These are phyloP conservation scores for Eupithecia subfuscata DNA, from an alignment of 2,888 invertebrate species.

Conservation along the genomic window DNA sequence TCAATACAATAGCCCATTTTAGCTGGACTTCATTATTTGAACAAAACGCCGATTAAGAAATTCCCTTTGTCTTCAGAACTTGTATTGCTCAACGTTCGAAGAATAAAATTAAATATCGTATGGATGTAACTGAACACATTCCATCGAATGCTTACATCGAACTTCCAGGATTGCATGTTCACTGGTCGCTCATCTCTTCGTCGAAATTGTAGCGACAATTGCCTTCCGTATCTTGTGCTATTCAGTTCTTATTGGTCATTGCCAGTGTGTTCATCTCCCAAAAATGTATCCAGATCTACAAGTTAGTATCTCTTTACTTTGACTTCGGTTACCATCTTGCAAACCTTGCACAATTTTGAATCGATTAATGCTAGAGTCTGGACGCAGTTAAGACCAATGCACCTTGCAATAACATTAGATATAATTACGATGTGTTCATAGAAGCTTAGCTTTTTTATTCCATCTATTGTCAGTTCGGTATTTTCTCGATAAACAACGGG, in stretches of 20 bases:
- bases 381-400: constrained; percentile 50
- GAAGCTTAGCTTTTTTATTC: constrained; percentile 61
- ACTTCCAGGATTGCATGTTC: constrained; percentile 69
- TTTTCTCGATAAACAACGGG: constrained; percentile 66
- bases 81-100: constrained; percentile 68
- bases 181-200: constrained; percentile 58
- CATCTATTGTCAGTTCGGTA: constrained; percentile 65
- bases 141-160: constrained; percentile 73
- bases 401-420: constrained; percentile 53
- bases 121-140: constrained; percentile 65
- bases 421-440: constrained; percentile 56
- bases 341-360: neutral
- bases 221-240: constrained; percentile 28
- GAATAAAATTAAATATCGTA: constrained; percentile 56
- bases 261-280: constrained; percentile 46
- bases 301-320: constrained; percentile 50
- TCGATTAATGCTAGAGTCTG: neutral
- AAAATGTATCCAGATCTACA: constrained; percentile 40
- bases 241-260: constrained; percentile 22
- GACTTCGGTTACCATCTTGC: constrained; percentile 6
- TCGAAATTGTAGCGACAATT: constrained; percentile 50
- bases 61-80: constrained; percentile 57
- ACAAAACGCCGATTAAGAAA: constrained; percentile 45
- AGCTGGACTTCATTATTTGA: constrained; percentile 26
- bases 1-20: neutral